Base-by-base conservation (phyloP, 2,797 vertebrate species). In the Telmatherina bonti region DNA sequence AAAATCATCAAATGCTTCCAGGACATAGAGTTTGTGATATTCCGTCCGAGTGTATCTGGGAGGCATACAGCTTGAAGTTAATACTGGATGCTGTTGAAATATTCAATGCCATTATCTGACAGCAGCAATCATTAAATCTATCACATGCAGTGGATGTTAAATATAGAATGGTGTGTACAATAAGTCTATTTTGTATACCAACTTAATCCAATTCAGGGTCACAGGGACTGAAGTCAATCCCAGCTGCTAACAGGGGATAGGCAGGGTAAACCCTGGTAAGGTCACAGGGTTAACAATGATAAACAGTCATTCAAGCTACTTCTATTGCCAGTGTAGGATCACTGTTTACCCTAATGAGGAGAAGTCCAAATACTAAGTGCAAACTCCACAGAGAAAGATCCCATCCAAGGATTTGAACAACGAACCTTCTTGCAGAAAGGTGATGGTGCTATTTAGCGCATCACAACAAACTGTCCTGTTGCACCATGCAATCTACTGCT, bases 1-100 rank as follows among this genome's bases (percentile, higher is more conserved):
- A 85, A 65, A 81, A 51, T 26, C 55, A 53, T 51, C 66, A 61
- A 66, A 73, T 13, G 36, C 67, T 67, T 57, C 31, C 26, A 45
- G 62, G 49, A 72, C 31, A 45, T n/a, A 58, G 29, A 60, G 2
- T 63, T 52, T 74, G 12, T 55, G 22, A 73, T 67, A 29, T 35
- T 70, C 22, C 55, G 51, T 47, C 41, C 58, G n/a, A 38, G 59
- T 29, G 33, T 30, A 5, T 64, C 60, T 49, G 18, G 10, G 16
- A 22, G 22, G 31, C 18, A 7, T 20, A 66, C 47, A 41, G 29
- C 26, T 30, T 61, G 51, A 33, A 22, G 26, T 18, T 20, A 22
- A 22, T 35, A 49, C 24, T 22, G 15, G 45, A n/a, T 31, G 26
- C 24, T 24, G 27, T n/a, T 20, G 22, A 38, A 41, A 49, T 57